A percentile compares a stretch with the other conserved stretches of the same genome.
Evolutionary conservation across 2,888 invertebrate genomes (phyloP).

Genomic region (Eucera pruinosa): DNA sequence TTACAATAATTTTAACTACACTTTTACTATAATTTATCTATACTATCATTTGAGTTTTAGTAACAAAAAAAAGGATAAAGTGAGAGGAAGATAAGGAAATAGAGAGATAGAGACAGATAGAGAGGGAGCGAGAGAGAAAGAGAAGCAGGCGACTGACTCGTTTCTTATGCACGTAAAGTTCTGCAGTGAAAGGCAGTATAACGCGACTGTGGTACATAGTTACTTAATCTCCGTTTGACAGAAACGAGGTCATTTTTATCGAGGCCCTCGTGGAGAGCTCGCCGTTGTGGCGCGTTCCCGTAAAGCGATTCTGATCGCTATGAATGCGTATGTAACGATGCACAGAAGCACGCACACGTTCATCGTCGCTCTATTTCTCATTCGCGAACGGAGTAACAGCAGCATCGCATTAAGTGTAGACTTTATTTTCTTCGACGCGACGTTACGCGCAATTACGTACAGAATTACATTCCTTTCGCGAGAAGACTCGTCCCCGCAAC

Average conservation of each 20-base stretch:
- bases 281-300: conserved; percentile 34
- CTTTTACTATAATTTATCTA: no score
- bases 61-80: not conserved
- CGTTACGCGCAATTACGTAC: conserved; percentile 10
- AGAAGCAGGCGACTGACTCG: conserved; percentile 34
- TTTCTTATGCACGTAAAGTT: conserved; percentile 62
- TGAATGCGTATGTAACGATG: conserved; percentile 7
- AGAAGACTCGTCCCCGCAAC: not conserved
- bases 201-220: conserved; percentile 72
- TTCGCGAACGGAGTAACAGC: conserved; percentile 2
- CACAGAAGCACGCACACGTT: not conserved
- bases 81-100: not conserved
- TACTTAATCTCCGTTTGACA: conserved; percentile 80
- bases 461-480: conserved; percentile 4
- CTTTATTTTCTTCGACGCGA: conserved; percentile 4
- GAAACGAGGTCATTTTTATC: conserved; percentile 81
- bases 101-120: conserved; percentile 10
- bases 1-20: no score
- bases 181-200: conserved; percentile 78
- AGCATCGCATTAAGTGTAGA: not conserved
- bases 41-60: no score
- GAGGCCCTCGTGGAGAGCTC: conserved; percentile 56
- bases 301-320: conserved; percentile 46
- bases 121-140: conserved; percentile 15
- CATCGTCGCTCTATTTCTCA: conserved; percentile 10